These are phyloP conservation scores for Spinus olivaceus DNA, from an alignment of 2,797 vertebrate species.

Conservation along the genomic window DNA sequence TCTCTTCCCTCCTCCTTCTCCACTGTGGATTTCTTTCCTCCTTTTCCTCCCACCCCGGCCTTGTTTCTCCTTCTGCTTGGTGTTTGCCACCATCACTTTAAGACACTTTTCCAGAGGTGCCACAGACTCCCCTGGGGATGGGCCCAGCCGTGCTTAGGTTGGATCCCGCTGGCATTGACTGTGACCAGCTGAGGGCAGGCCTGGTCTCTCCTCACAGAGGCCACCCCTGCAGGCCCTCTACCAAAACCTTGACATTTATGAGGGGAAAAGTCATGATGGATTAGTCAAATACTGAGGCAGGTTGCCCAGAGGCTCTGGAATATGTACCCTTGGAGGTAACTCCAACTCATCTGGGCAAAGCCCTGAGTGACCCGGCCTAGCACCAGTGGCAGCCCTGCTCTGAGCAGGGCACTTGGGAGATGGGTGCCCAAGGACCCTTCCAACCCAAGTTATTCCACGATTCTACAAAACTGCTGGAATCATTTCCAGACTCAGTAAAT, in stretches of 20 bases:
- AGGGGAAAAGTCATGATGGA: not conserved
- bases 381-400: not conserved
- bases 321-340: not conserved
- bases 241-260: not conserved
- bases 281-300: not conserved
- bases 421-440: not conserved
- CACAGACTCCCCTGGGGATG: not conserved
- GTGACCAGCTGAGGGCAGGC: not conserved
- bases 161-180: not conserved
- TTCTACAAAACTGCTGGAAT: not conserved
- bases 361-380: not conserved
- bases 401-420: fast-evolving
- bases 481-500: not conserved
- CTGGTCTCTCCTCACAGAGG: not conserved
- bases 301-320: not conserved
- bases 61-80: not conserved
- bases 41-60: not conserved
- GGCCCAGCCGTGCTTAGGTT: not conserved
- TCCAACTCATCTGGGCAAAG: not conserved
- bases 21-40: not conserved
- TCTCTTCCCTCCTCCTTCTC: not conserved
- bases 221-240: not conserved
- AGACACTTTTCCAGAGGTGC: not conserved
- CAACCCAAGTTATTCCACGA: not conserved
- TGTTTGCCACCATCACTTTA: not conserved